Evolutionary conservation across 2,797 vertebrate species (phyloP).

Genomic region (Enteromius thamalakanensis): DNA sequence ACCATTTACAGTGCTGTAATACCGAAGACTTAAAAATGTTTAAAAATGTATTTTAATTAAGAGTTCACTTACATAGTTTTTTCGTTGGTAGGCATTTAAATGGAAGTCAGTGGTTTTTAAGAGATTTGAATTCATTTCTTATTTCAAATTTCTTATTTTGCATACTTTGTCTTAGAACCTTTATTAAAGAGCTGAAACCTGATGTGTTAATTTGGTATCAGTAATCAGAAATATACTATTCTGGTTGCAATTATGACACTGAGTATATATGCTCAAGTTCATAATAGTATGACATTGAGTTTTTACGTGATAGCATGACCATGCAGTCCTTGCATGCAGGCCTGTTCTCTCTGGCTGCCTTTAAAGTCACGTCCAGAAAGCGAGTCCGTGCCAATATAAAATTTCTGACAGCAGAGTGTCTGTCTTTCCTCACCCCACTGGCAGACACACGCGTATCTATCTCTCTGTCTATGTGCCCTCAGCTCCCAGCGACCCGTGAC

Average conservation of each 20-base stretch:
- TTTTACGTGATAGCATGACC: background rate
- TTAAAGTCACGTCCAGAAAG: conserved; percentile 17
- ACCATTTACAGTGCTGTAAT: background rate
- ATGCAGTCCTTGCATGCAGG: background rate
- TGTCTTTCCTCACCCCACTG: conserved; percentile 44
- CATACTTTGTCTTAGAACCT: background rate
- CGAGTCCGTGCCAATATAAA: conserved; percentile 29
- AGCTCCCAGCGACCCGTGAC: conserved; percentile 20
- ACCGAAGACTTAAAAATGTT: background rate
- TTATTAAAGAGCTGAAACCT: background rate
- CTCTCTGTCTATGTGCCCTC: conserved; percentile 34
- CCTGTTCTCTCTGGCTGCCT: conserved; percentile 4
- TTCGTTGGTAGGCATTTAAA: background rate
- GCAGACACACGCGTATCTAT: conserved; percentile 38
- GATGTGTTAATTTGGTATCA: background rate
- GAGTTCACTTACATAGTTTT: background rate
- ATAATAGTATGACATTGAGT: background rate
- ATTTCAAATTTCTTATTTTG: background rate
- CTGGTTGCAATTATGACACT: background rate
- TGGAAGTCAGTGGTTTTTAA: background rate
- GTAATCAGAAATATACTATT: background rate
- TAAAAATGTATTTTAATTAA: background rate
- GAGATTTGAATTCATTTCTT: background rate
- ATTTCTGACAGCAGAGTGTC: conserved; percentile 53
- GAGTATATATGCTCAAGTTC: background rate